Conservation (phyloP, 1,140 invertebrate genomes). For the Hylaeus anthracinus region DNA sequence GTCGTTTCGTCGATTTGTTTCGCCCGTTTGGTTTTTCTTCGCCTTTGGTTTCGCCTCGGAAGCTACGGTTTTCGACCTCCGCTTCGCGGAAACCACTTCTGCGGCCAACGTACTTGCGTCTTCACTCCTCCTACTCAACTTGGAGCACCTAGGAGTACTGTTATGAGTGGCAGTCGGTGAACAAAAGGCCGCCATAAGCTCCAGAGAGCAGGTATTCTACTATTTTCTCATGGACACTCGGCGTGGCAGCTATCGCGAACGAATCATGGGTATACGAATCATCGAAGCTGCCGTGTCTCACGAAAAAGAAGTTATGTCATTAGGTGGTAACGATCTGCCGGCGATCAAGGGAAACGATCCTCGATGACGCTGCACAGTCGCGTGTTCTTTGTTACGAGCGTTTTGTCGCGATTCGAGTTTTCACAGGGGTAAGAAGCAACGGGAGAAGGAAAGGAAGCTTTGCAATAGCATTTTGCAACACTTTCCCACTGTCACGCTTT, state of each 20-base stretch:
- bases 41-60: slow-evolving; percentile 27
- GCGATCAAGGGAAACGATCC: neutral
- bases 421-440: neutral
- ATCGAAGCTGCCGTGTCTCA: neutral
- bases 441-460: neutral
- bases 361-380: neutral
- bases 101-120: slow-evolving; percentile 43
- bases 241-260: slow-evolving; percentile 55
- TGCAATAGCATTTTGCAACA: neutral
- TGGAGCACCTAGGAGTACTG: slow-evolving; percentile 55
- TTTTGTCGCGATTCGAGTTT: neutral
- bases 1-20: neutral
- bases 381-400: neutral
- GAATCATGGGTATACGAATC: slow-evolving; percentile 49
- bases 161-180: slow-evolving; percentile 66
- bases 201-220: slow-evolving; percentile 34
- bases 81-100: slow-evolving; percentile 40
- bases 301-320: slow-evolving; percentile 13
- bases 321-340: neutral
- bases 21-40: slow-evolving; percentile 1
- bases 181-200: slow-evolving; percentile 44
- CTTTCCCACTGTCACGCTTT: slow-evolving; percentile 42
- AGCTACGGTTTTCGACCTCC: slow-evolving; percentile 47
- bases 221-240: slow-evolving; percentile 66
- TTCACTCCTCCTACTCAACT: slow-evolving; percentile 43